phyloP scores from a whole-genome alignment of 2,113 vertebrate species.

The Pseudorhombus dupliciocellatus region DNA sequence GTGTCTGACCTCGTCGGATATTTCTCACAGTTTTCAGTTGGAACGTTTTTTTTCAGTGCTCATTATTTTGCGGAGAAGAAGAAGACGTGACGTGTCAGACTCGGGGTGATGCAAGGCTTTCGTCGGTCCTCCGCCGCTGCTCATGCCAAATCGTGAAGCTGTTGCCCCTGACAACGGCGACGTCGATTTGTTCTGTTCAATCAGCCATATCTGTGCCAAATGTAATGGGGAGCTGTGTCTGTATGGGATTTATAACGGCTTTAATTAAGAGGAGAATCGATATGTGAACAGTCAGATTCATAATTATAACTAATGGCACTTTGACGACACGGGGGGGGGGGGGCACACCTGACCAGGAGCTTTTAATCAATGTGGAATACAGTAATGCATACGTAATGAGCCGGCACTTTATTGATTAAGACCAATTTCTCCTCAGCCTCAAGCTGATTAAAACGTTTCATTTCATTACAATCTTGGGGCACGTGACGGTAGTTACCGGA shows the following conservation, averaged over 20 bases:
- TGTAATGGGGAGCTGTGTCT: constrained; percentile 20
- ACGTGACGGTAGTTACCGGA: constrained; percentile 12
- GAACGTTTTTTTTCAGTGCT: background rate
- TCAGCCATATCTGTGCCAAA: constrained; percentile 19
- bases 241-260: constrained; percentile 28
- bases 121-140: constrained; percentile 1
- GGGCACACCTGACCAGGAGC: constrained; percentile 45
- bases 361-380: constrained; percentile 50
- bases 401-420: constrained; percentile 49
- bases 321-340: constrained; percentile 31
- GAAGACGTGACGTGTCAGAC: constrained; percentile 16
- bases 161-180: constrained; percentile 30
- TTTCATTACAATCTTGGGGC: constrained; percentile 30
- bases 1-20: background rate
- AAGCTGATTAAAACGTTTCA: constrained; percentile 43
- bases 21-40: background rate
- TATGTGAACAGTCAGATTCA: constrained; percentile 38
- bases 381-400: constrained; percentile 56
- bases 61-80: constrained; percentile 19
- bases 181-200: constrained; percentile 44
- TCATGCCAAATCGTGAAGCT: background rate
- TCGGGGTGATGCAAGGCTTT: constrained; percentile 45
- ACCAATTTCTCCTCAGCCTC: constrained; percentile 26
- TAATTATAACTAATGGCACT: constrained; percentile 49
- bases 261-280: constrained; percentile 51